Evolutionary conservation across 2,113 vertebrate genomes (phyloP).

Genomic region (Vombatus ursinus): DNA sequence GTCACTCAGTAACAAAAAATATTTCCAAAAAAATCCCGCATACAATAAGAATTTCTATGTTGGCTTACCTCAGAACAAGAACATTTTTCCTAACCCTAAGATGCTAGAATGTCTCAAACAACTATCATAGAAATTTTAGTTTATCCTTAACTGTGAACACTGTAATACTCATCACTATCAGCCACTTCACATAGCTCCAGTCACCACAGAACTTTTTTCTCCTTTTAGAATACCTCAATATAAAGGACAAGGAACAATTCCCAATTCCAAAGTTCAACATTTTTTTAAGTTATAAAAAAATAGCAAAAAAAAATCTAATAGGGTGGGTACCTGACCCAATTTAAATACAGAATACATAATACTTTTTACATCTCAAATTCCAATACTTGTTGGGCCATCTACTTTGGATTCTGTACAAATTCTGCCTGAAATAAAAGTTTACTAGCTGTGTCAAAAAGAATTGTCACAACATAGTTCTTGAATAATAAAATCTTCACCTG

Average conservation of each 20-base stretch:
- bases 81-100: neutral
- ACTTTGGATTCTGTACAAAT: conserved; percentile 29
- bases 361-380: conserved; percentile 39
- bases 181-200: neutral
- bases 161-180: neutral
- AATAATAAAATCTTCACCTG: conserved; percentile 2
- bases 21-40: neutral
- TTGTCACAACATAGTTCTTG: neutral
- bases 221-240: neutral
- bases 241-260: neutral
- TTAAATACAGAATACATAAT: neutral
- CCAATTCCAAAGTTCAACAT: conserved; percentile 34
- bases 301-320: neutral
- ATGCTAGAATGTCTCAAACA: neutral
- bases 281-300: conserved; percentile 21
- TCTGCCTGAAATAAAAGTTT: conserved; percentile 19
- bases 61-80: neutral
- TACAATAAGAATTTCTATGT: neutral
- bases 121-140: neutral
- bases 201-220: neutral
- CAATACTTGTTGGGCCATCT: neutral
- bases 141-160: neutral
- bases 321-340: conserved; percentile 35
- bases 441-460: neutral
- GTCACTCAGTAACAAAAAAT: neutral